phyloP scores from a whole-genome alignment of 2,888 invertebrate species.

The Steromphala cineraria region DNA sequence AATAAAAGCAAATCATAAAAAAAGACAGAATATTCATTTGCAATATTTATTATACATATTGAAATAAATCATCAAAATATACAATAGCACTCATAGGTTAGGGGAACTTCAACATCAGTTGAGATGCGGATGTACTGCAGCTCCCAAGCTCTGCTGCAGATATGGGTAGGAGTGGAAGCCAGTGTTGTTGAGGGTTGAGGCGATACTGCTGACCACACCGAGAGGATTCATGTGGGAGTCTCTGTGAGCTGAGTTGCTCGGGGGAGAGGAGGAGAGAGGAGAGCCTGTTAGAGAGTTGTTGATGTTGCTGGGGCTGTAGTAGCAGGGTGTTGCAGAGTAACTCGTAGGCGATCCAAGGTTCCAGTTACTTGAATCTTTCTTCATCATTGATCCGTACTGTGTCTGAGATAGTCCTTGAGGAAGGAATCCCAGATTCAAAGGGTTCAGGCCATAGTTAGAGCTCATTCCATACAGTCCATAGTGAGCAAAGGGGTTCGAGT shows the following conservation, averaged over 20 bases:
- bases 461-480: slow-evolving; percentile 60
- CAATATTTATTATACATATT: no score
- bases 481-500: slow-evolving; percentile 62
- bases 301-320: slow-evolving; percentile 11
- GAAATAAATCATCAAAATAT: no score
- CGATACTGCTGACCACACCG: no score
- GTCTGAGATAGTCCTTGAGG: slow-evolving; percentile 57
- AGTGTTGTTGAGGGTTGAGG: no score
- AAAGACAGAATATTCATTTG: no score
- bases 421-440: slow-evolving; percentile 51
- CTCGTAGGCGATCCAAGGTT: not conserved
- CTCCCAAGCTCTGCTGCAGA: no score
- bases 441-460: slow-evolving; percentile 54
- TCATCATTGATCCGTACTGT: slow-evolving; percentile 54
- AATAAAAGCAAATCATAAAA: no score
- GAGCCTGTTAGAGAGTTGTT: slow-evolving; percentile 6
- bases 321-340: not conserved
- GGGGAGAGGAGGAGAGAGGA: not conserved
- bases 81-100: no score
- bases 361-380: slow-evolving; percentile 38
- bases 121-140: no score
- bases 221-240: no score
- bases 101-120: no score
- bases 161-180: no score
- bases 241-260: not conserved